Evolutionary conservation across 1,140 invertebrate species (phyloP).

Genomic region (Agrilus planipennis): DNA sequence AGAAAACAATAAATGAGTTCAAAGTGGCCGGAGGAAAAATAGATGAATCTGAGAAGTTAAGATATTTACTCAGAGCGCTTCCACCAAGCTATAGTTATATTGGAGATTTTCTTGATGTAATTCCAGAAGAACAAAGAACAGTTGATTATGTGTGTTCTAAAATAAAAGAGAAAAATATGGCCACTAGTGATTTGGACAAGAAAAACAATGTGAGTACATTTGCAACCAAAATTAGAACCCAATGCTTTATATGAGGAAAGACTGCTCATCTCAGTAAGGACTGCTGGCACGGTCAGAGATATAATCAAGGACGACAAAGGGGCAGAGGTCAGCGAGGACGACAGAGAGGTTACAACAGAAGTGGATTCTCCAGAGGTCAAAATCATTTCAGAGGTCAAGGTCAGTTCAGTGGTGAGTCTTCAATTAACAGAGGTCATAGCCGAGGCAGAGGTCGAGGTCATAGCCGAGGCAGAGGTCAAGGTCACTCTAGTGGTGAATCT

Average conservation of each 20-base stretch:
- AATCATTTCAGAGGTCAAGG: too few relatives aligned
- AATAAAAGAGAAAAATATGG: slow-evolving; percentile 31
- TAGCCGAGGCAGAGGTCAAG: too few relatives aligned
- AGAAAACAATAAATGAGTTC: slow-evolving; percentile 22
- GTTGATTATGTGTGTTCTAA: slow-evolving; percentile 32
- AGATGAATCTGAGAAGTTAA: slow-evolving; percentile 26
- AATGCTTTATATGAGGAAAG: slow-evolving; percentile 23
- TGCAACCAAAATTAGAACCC: slow-evolving; percentile 13
- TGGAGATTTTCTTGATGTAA: slow-evolving; percentile 26
- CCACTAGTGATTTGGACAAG: too few relatives aligned
- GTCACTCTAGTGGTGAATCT: too few relatives aligned
- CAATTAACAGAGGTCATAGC: too few relatives aligned
- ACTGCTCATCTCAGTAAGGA: slow-evolving; percentile 23
- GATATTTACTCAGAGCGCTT: slow-evolving; percentile 28
- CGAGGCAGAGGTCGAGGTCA: too few relatives aligned
- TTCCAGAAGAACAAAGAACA: slow-evolving; percentile 31
- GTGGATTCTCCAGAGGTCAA: too few relatives aligned
- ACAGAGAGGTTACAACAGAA: too few relatives aligned
- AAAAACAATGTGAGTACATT: slow-evolving; percentile 5
- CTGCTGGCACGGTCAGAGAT: slow-evolving; percentile 22
- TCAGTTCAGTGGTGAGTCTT: too few relatives aligned
- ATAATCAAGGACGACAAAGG: too few relatives aligned
- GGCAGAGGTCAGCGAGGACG: too few relatives aligned
- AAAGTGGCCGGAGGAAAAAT: slow-evolving; percentile 22
- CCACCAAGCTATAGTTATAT: slow-evolving; percentile 23